phyloP scores from a whole-genome alignment of 2,888 invertebrate genomes.

The Acrobeloides nanus region DNA sequence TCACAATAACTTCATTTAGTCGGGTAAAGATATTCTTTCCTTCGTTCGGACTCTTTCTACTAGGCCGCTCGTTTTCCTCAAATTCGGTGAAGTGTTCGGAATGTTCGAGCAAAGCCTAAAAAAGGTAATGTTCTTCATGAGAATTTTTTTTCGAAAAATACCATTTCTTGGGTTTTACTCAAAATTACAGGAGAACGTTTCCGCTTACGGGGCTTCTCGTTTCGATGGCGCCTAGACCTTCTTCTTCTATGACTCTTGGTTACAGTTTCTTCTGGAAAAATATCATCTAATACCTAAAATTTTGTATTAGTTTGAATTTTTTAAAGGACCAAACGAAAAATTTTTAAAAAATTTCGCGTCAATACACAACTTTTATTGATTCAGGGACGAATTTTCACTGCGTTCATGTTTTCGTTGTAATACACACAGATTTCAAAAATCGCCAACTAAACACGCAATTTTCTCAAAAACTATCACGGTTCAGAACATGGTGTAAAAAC shows the following conservation, averaged over 20 bases:
- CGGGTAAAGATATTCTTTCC: slow-evolving; percentile 24
- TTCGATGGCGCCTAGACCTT: no score
- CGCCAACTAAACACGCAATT: no score
- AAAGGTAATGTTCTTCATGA: background rate
- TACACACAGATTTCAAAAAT: no score
- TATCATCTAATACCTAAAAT: slow-evolving; percentile 13
- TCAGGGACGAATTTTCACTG: no score
- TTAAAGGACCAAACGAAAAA: background rate
- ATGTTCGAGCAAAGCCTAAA: slow-evolving; percentile 22
- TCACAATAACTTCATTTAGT: slow-evolving; percentile 27
- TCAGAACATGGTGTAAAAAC: no score
- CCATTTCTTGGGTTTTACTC: slow-evolving; percentile 96
- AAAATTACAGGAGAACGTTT: no score
- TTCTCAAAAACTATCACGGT: no score
- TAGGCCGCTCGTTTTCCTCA: slow-evolving; percentile 19
- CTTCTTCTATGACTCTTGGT: slow-evolving; percentile 9
- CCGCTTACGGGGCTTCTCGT: no score
- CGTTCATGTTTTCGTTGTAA: no score
- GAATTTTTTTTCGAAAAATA: slow-evolving; percentile 32
- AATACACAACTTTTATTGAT: no score
- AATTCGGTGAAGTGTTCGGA: slow-evolving; percentile 28
- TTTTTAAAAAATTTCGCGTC: no score
- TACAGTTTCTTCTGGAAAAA: slow-evolving; percentile 24
- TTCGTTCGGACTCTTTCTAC: slow-evolving; percentile 11
- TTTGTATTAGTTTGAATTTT: no score